Base-by-base conservation (phyloP, 2,797 vertebrate genomes). In the Kryptopterus vitreolus region DNA sequence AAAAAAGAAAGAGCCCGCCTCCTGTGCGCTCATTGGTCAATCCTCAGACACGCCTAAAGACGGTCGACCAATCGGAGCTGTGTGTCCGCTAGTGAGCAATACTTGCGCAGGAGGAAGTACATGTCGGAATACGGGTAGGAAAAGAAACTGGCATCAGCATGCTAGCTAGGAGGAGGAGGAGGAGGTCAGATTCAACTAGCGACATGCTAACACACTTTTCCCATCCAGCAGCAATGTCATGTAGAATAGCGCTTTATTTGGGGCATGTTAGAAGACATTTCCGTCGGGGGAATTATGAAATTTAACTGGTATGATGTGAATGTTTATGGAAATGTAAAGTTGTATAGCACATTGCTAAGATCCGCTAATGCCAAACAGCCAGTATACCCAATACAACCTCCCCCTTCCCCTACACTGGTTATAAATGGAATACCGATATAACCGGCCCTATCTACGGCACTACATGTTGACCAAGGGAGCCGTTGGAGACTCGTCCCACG, bases 221-320 rank as follows among this genome's bases (percentile, higher is more conserved):
- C 24, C 12, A 55, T n/a, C n/a, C 15, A 72, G 31, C 70, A 58
- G 71, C 71, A 73, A 73, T 57, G 71, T 73, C 71, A 57, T 73
- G 24, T 57, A 73, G 20, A 10, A 38, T 38, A 73, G 38, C 71
- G 20, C 12, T 24, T 57, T 57, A 7, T 73, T 24, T 38, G 22
- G 4, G 22, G 24, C 38, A 31, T 15, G 3, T 38, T 8, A 38
- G 22, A 8, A n/a, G 55, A 5, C 15, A 35, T 35, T 72, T 57
- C 35, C 20, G 4, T 35, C 31, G 16, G n/a, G 6, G 20, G 7
- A 35, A 22, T 33, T 5, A 53, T 2, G 13, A 16, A 43, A 73
- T 22, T 57, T 57, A 38, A 1, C 20, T 3, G 22, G 24, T 38
- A 38, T 73, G 8, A 3, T 38, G 38, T 15, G 1, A 24, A 38